Conservation (phyloP, 2,113 vertebrate species). For the Trichechus manatus region DNA sequence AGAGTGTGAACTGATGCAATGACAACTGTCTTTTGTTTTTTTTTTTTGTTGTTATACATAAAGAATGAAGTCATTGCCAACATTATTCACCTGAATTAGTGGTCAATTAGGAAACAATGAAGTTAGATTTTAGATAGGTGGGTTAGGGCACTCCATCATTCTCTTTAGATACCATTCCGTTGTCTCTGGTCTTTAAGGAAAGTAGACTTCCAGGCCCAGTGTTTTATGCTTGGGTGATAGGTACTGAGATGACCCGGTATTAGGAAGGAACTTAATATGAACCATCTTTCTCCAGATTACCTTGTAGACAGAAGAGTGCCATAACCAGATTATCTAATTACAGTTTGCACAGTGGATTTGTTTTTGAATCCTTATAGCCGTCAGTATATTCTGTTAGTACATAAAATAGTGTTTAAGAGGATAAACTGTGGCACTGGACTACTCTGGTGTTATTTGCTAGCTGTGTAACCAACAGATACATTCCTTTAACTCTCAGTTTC, state of each 20-base stretch:
- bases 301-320: background rate
- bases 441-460: background rate
- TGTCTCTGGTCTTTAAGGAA: background rate
- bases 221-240: background rate
- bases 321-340: conserved; percentile 32
- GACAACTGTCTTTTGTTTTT: background rate
- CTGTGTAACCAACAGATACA: background rate
- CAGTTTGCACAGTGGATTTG: background rate
- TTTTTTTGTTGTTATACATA: background rate
- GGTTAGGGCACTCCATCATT: background rate
- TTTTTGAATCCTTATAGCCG: background rate
- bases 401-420: background rate
- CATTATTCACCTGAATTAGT: background rate
- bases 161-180: background rate
- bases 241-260: background rate
- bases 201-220: background rate
- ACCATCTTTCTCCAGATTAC: background rate
- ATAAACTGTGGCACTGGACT: background rate
- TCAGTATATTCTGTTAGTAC: background rate
- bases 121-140: background rate
- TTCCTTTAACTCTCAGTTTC: background rate
- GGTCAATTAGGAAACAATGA: background rate
- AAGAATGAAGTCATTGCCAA: background rate
- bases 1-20: too few relatives aligned
- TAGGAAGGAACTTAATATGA: background rate